Conservation (phyloP, 2,113 vertebrate genomes). For the Mola mola region DNA sequence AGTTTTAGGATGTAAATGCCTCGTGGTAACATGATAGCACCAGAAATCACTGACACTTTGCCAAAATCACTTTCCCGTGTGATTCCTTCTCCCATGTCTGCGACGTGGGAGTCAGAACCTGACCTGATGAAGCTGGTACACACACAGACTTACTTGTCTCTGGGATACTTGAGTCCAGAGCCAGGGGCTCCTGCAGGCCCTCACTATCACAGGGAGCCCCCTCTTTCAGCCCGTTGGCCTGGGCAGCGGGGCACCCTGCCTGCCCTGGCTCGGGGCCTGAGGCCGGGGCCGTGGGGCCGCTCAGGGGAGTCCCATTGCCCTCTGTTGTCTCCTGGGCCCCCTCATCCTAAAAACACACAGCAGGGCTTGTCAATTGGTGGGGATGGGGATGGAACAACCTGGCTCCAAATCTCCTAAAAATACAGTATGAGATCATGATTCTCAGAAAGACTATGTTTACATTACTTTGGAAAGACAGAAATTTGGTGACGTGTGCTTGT, state of each 20-base stretch:
- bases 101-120: background rate
- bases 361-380: constrained; percentile 66
- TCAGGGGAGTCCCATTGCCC: constrained; percentile 77
- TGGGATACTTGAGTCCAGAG: constrained; percentile 91
- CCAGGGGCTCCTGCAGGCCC: constrained; percentile 87
- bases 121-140: background rate
- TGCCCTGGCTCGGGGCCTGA: constrained; percentile 49
- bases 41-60: too few relatives aligned
- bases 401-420: constrained; percentile 34
- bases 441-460: too few relatives aligned
- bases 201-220: constrained; percentile 75
- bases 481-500: background rate
- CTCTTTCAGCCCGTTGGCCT: constrained; percentile 87
- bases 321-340: constrained; percentile 82
- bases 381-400: constrained; percentile 49
- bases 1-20: too few relatives aligned
- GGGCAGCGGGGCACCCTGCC: constrained; percentile 70
- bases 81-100: background rate
- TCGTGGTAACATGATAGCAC: background rate
- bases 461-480: too few relatives aligned
- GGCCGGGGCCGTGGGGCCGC: constrained; percentile 71
- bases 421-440: too few relatives aligned
- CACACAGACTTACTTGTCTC: constrained; percentile 93
- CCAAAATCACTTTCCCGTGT: too few relatives aligned
- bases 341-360: constrained; percentile 89